phyloP scores from a whole-genome alignment of 2,888 invertebrate genomes.

The Archaeoteleia sp. region DNA sequence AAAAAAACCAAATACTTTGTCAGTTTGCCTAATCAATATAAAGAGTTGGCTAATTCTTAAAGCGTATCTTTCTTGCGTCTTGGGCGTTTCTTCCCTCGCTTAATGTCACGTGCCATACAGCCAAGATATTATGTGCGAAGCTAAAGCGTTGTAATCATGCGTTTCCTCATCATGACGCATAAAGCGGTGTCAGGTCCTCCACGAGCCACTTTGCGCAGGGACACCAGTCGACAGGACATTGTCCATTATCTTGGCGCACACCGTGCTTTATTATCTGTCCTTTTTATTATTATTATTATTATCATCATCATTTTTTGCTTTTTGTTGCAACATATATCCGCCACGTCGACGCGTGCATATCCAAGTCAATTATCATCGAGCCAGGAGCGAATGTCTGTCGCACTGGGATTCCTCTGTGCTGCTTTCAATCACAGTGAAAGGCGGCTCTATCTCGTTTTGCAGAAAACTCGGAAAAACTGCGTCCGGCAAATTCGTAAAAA shows the following conservation, averaged over 20 bases:
- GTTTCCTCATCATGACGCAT: constrained; percentile 72
- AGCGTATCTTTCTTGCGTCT: no score
- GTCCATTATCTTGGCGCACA: constrained; percentile 66
- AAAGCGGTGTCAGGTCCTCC: constrained; percentile 68
- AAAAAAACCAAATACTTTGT: no score
- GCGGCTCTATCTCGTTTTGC: no score
- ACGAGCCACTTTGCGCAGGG: constrained; percentile 59
- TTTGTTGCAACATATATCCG: constrained; percentile 11
- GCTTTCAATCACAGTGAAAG: no score
- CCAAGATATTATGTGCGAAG: constrained; percentile 21
- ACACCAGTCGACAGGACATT: constrained; percentile 71
- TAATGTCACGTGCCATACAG: constrained; percentile 2
- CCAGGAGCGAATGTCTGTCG: no score
- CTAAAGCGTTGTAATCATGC: constrained; percentile 68
- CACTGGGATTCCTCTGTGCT: no score
- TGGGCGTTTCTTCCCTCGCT: background rate
- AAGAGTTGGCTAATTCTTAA: no score
- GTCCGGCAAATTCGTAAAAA: no score
- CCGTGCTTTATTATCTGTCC: constrained; percentile 21
- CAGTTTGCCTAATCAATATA: no score
- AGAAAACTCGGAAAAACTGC: no score
- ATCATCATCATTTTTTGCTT: no score
- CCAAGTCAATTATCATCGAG: constrained; percentile 4
- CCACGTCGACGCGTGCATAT: constrained; percentile 12
- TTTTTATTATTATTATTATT: no score